Evolutionary conservation across 2,888 invertebrate genomes (phyloP).

Genomic region (Patella caerulea): DNA sequence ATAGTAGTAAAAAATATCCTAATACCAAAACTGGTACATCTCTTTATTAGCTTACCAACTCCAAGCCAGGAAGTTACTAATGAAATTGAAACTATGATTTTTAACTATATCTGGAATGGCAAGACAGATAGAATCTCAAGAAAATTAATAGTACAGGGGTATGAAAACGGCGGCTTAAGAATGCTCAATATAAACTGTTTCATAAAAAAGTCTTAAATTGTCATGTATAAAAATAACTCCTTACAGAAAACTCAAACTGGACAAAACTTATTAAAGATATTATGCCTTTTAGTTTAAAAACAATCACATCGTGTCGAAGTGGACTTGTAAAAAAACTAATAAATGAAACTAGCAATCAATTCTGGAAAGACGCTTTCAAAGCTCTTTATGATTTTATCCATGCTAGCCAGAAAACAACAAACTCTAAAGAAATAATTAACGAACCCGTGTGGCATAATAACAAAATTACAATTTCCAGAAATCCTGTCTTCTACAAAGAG

Average conservation of each 20-base stretch:
- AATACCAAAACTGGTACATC: constrained; percentile 17
- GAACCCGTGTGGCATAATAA: background rate
- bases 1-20: constrained; percentile 18
- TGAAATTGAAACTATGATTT: constrained; percentile 9
- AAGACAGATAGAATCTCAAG: constrained; percentile 23
- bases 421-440: background rate
- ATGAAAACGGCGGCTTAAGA: constrained; percentile 18
- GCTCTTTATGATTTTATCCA: too few relatives aligned
- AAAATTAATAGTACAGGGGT: constrained; percentile 13
- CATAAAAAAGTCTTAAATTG: constrained; percentile 17
- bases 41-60: constrained; percentile 23
- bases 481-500: background rate
- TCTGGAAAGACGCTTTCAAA: constrained; percentile 3
- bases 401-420: background rate
- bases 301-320: too few relatives aligned
- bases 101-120: constrained; percentile 22
- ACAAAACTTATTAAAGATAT: background rate
- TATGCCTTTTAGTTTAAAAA: too few relatives aligned
- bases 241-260: background rate
- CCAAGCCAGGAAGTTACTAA: constrained; percentile 13
- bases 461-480: background rate
- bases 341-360: background rate
- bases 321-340: too few relatives aligned
- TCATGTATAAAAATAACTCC: constrained; percentile 21
- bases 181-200: too few relatives aligned